Percentiles rank a stretch among this genome's conserved stretches.
Evolutionary conservation across 64 coral and sea anemone species (phyloP).

Genomic region (Porites australiensis): DNA sequence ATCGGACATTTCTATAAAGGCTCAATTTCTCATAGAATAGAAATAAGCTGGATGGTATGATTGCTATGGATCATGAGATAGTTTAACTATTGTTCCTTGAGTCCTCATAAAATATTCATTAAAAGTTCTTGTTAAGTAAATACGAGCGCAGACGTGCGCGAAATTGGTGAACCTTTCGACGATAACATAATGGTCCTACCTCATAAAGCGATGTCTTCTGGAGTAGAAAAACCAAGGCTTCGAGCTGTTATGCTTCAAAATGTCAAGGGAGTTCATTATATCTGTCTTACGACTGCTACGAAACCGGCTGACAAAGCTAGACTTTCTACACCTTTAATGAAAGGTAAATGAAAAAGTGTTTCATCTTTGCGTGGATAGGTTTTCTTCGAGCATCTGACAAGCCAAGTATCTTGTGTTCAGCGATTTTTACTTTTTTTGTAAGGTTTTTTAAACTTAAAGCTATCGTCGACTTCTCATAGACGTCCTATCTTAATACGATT

Average conservation of each 20-base stretch:
- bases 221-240: conserved; percentile 1
- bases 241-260: not conserved
- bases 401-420: too few species aligned
- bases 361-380: too few species aligned
- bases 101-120: not conserved
- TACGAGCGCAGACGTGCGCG: not conserved
- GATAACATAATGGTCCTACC: not conserved
- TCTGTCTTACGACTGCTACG: conserved; percentile 6
- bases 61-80: not conserved
- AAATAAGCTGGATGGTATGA: not conserved
- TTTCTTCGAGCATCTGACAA: too few species aligned
- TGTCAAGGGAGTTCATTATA: not conserved
- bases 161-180: not conserved
- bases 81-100: not conserved
- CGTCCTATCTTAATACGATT: too few species aligned
- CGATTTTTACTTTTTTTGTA: too few species aligned
- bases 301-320: not conserved
- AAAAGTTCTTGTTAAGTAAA: not conserved
- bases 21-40: not conserved
- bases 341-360: not conserved
- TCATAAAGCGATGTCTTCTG: not conserved
- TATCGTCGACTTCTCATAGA: too few species aligned
- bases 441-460: too few species aligned
- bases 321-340: not conserved
- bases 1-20: not conserved